phyloP scores from a whole-genome alignment of 2,888 invertebrate genomes.

The Eucera pruinosa region DNA sequence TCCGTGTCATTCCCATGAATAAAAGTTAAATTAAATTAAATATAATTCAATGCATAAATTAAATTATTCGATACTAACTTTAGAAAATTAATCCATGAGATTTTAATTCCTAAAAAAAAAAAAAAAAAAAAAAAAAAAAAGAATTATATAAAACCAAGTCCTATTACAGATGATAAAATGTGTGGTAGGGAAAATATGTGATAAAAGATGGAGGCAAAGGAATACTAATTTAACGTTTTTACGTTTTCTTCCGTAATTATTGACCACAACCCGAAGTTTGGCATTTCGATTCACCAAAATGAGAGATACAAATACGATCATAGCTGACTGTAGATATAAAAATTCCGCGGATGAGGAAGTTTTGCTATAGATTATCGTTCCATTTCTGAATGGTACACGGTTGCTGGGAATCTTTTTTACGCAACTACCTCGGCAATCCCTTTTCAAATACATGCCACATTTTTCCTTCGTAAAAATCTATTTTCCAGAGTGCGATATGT shows the following conservation, averaged over 20 bases:
- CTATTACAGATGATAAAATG: too few relatives aligned
- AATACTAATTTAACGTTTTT: too few relatives aligned
- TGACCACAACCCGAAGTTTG: too few relatives aligned
- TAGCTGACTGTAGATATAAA: neutral
- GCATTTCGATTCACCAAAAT: neutral
- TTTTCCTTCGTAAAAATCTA: slow-evolving; percentile 43
- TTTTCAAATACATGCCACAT: slow-evolving; percentile 42
- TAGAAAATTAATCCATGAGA: neutral
- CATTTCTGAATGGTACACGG: slow-evolving; percentile 11
- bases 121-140: too few relatives aligned
- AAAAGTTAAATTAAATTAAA: neutral
- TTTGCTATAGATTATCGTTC: slow-evolving; percentile 40
- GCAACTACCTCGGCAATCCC: slow-evolving; percentile 17
- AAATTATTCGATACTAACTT: neutral
- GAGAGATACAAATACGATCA: neutral
- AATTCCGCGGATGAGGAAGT: slow-evolving; percentile 2
- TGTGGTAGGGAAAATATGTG: too few relatives aligned
- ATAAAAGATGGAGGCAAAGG: too few relatives aligned
- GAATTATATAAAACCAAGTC: too few relatives aligned
- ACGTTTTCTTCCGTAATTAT: too few relatives aligned
- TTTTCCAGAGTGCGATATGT: slow-evolving; percentile 39
- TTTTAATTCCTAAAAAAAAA: neutral
- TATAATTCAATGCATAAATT: too few relatives aligned
- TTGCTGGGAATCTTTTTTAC: slow-evolving; percentile 6
- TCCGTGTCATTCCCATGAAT: neutral